phyloP scores from a whole-genome alignment of 2,888 invertebrate genomes.

The Macaria notata region DNA sequence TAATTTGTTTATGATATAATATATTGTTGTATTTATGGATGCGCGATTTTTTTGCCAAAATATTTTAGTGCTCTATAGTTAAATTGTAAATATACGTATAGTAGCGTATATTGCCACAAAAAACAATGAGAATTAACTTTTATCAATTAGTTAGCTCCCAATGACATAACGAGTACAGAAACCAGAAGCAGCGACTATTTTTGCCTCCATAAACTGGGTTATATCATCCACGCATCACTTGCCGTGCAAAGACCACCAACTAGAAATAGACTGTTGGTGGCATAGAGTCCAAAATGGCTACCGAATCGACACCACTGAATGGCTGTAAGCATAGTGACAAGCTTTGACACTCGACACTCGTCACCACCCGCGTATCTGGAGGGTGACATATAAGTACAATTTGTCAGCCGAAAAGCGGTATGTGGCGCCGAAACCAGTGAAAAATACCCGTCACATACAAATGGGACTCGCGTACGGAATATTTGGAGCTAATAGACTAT shows the following conservation, averaged over 20 bases:
- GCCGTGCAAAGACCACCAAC: constrained; percentile 35
- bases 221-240: constrained; percentile 39
- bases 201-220: constrained; percentile 39
- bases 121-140: no score
- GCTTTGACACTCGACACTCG: constrained; percentile 63
- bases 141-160: no score
- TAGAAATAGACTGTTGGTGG: constrained; percentile 42
- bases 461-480: constrained; percentile 18
- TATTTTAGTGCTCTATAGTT: no score
- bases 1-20: no score
- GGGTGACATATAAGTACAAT: constrained; percentile 64
- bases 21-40: no score
- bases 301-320: constrained; percentile 31
- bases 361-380: constrained; percentile 53
- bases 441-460: constrained; percentile 31
- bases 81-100: no score
- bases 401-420: constrained; percentile 54
- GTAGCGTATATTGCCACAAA: no score
- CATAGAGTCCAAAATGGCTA: constrained; percentile 45
- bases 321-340: constrained; percentile 53
- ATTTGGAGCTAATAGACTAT: constrained; percentile 3
- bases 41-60: no score
- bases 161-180: neutral
- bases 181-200: constrained; percentile 13
- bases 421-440: constrained; percentile 43